A percentile compares a stretch with the other conserved stretches of the same genome.
These are phyloP conservation scores for Athalia cordata DNA, from an alignment of 2,888 invertebrate genomes.

Conservation along the genomic window DNA sequence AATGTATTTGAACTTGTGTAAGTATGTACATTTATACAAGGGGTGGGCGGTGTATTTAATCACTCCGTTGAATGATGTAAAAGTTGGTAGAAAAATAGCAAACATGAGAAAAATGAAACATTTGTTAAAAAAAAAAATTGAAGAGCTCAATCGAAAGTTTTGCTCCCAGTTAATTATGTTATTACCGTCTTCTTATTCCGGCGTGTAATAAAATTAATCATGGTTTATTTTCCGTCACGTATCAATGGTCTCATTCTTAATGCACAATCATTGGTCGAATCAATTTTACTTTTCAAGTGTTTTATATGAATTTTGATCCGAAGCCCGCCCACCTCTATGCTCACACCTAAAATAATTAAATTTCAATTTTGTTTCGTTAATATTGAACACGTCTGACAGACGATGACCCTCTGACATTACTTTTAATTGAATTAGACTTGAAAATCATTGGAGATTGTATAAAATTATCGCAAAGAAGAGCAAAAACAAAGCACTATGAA, in stretches of 20 bases:
- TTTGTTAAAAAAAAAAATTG: neutral
- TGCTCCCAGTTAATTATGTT: neutral
- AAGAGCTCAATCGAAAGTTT: slow-evolving; percentile 26
- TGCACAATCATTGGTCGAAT: neutral
- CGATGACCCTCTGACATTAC: slow-evolving; percentile 19
- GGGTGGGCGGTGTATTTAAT: slow-evolving; percentile 17
- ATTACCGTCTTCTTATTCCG: neutral
- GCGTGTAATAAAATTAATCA: neutral
- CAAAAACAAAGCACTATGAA: neutral
- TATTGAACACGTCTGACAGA: slow-evolving; percentile 28
- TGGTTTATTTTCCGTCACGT: neutral
- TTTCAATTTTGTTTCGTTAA: slow-evolving; percentile 21
- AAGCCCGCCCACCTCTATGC: slow-evolving; percentile 35
- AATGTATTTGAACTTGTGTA: slow-evolving; percentile 29
- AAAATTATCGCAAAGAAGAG: slow-evolving; percentile 4
- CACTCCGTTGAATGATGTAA: neutral
- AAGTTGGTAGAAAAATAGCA: neutral
- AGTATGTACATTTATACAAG: slow-evolving; percentile 25
- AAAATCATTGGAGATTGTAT: slow-evolving; percentile 8
- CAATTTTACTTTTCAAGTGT: neutral
- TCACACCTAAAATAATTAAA: slow-evolving; percentile 18
- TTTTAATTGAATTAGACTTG: slow-evolving; percentile 25
- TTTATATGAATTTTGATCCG: neutral
- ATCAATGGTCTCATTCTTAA: neutral
- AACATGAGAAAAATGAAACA: neutral